phyloP scores from a whole-genome alignment of 53 echinoderm and acorn worm genomes.

The Antedon mediterranea region DNA sequence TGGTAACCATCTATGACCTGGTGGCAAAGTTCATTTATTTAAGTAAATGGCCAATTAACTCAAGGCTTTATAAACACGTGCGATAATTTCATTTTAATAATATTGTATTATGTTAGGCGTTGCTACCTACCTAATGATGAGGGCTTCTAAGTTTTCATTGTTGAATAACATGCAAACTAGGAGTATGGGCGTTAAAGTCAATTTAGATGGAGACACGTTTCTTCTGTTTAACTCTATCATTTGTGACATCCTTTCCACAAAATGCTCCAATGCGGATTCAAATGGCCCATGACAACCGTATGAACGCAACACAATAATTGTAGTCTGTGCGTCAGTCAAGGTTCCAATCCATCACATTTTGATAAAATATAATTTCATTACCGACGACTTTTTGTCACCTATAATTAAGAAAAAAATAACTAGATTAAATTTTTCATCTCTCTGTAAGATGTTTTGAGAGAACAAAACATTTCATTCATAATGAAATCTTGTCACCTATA shows the following conservation, averaged over 20 bases:
- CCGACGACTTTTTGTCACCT: background rate
- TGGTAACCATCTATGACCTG: background rate
- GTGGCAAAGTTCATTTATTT: background rate
- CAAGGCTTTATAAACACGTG: background rate
- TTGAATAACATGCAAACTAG: background rate
- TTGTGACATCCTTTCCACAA: background rate
- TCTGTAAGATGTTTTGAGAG: background rate
- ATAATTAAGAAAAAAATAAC: background rate
- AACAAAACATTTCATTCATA: no score
- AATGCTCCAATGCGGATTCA: background rate
- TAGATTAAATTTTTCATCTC: background rate
- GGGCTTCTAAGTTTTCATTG: background rate
- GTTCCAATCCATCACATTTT: background rate
- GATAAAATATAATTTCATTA: background rate
- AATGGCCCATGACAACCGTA: background rate
- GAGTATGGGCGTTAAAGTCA: background rate
- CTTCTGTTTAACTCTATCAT: background rate
- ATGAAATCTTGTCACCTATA: no score
- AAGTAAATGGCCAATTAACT: background rate
- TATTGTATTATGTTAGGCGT: background rate
- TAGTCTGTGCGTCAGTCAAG: background rate
- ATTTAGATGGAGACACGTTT: background rate
- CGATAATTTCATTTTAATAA: background rate
- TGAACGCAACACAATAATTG: background rate
- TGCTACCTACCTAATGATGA: background rate